phyloP scores from a whole-genome alignment of 2,797 vertebrate genomes.

The Scleropages formosus region DNA sequence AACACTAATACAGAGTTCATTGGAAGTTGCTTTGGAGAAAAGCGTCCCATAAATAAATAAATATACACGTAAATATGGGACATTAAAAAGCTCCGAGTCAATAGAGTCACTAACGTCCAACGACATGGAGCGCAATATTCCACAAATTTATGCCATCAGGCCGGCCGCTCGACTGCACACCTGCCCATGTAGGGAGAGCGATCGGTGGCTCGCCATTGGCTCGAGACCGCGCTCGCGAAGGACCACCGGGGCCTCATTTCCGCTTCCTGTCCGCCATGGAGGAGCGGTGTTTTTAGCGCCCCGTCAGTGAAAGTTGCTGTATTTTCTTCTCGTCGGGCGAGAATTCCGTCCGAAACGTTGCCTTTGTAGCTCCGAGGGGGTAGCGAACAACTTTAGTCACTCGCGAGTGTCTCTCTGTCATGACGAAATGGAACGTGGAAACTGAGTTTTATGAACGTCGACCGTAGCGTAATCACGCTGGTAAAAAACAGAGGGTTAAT shows the following conservation, averaged over 20 bases:
- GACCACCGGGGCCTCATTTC: slow-evolving; percentile 31
- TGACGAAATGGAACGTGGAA: not conserved
- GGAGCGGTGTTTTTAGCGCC: slow-evolving; percentile 21
- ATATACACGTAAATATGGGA: too few species aligned
- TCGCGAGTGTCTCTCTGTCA: not conserved
- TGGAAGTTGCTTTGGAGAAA: too few species aligned
- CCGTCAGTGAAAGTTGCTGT: slow-evolving; percentile 2
- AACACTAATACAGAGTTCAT: too few species aligned
- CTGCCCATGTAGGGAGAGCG: slow-evolving; percentile 27
- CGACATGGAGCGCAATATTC: too few species aligned
- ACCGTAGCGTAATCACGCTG: too few species aligned
- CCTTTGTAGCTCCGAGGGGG: not conserved
- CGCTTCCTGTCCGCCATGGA: slow-evolving; percentile 50
- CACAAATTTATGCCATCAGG: too few species aligned
- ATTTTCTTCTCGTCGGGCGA: slow-evolving; percentile 20
- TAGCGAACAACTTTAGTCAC: not conserved
- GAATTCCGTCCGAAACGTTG: slow-evolving; percentile 14
- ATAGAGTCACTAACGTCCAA: too few species aligned
- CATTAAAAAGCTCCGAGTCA: too few species aligned
- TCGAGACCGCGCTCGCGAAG: slow-evolving; percentile 1
- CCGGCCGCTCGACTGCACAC: not conserved
- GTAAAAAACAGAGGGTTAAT: too few species aligned
- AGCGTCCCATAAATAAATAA: too few species aligned
- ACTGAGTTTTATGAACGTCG: too few species aligned
- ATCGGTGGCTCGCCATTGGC: slow-evolving; percentile 29